Evolutionary conservation across 2,797 vertebrate genomes (phyloP), one percentile per base, ranked within the genome.

Genomic region (Phalanger gymnotis): DNA sequence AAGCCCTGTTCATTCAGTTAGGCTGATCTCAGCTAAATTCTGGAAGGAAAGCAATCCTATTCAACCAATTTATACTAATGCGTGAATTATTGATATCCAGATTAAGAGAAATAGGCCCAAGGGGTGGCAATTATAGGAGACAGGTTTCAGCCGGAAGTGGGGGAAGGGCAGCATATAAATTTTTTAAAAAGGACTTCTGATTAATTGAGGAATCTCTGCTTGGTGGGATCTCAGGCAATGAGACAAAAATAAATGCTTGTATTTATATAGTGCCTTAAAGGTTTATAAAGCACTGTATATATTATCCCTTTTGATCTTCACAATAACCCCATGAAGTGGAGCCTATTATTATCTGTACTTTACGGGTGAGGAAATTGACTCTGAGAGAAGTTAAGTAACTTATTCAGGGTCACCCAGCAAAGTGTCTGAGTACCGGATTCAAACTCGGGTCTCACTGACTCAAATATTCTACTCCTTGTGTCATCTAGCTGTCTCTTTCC

Each of bases 111-210:
- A 19, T 47, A 81, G 73, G n/a, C 73, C 73, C 73, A 81, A 81
- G 40, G 40, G 73, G 73, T 47, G n/a, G 73, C 73, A 81, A 81
- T 81, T 81, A 81, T 81, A 47, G 73, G 40, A 81, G 73, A 47
- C 10, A 58, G 90, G 61, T 57, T 93, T 95, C 54, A n/a, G 89
- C 91, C 90, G 53, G 1, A 73, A 14, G 30, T 81, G 40, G 73
- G 73, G 73, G 73, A 81, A 47, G 40, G 73, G 40, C 22, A 94
- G 55, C 27, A 56, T 95, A 96, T 95, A 30, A 7, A 61, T 94
- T 97, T 96, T 90, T 53, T 55, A 92, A 40, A 81, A n/a, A 27
- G 47, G 91, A 95, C 97, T 95, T 40, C 66, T 57, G 93, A 92
- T 90, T 95, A 91, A 53, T 58, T 54, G 40, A 47, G 55, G 73